Evolutionary conservation across 2,797 vertebrate species (phyloP).

Genomic region (Rhadinocentrus ornatus): DNA sequence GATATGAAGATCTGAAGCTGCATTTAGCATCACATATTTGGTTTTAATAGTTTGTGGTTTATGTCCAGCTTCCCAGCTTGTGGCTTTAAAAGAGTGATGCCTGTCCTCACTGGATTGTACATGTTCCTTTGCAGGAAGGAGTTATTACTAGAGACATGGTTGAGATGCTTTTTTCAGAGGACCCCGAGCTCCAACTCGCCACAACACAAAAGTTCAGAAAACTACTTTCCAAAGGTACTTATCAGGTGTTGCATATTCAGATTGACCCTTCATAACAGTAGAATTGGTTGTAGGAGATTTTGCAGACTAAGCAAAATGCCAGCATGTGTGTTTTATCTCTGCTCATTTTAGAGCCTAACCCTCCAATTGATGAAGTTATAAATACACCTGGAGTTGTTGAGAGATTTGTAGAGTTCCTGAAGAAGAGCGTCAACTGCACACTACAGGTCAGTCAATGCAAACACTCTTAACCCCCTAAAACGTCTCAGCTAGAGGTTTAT

Average conservation of each 20-base stretch:
- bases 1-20: neutral
- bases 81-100: neutral
- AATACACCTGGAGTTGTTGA: constrained; percentile 94
- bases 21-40: neutral
- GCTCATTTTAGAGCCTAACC: constrained; percentile 91
- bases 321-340: neutral
- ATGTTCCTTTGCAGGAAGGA: constrained; percentile 85
- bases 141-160: constrained; percentile 98
- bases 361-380: constrained; percentile 98
- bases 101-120: constrained; percentile 1
- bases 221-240: constrained; percentile 95
- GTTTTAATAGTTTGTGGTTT: neutral
- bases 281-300: neutral
- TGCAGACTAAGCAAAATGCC: neutral
- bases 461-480: neutral
- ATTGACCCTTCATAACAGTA: neutral
- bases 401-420: constrained; percentile 96
- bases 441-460: constrained; percentile 87
- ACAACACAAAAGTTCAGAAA: constrained; percentile 98
- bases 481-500: neutral
- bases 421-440: constrained; percentile 93
- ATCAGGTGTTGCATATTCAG: neutral
- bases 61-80: neutral
- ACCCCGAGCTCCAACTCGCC: constrained; percentile 92
- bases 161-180: constrained; percentile 97